Base-by-base conservation (phyloP, 1,140 invertebrate species). In the Oedothorax gibbosus region DNA sequence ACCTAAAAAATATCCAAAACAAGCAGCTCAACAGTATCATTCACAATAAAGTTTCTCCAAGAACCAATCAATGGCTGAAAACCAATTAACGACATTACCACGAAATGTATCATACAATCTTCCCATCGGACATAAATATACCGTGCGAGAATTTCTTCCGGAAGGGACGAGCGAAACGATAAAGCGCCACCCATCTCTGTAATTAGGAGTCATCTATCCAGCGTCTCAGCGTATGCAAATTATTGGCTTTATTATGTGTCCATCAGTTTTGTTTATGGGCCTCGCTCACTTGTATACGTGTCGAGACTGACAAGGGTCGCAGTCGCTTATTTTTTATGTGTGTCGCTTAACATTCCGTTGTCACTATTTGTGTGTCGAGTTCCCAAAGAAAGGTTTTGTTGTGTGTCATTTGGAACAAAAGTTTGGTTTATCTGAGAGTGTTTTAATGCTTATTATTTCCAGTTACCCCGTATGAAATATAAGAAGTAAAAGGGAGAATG, bases 121-220 rank as follows among this genome's bases (percentile, higher is more conserved):
- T 71, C n/a, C 11, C n/a, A 50, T 71, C 12, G 21, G 21, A 53
- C 6, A 10, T 53, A 11, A 54, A 73, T 54, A 73, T 5, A 12
- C 15, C 9, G 53, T 7, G 15, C 9, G 49, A 35, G 35, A 35
- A 35, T 35, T 35, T 35, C 12, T 64, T 77, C 75, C 62, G 75
- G 75, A 77, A 77, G 53, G 60, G 60, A 62, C 53, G 60, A 75
- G 60, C 56, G 60, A 65, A 64, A 62, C 57, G 77, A 68, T 68
- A 54, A 68, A 54, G 49, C 53, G 21, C 64, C 35, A 35, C 35
- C 51, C n/a, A 68, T 79, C 62, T 10, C 49, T 79, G 57, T 81
- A 71, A 81, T 81, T 81, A 81, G 50, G 50, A 71, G 15, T 81
- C 78, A 81, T 81, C 66, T 62, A 57, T 71, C 21, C 64, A 49